phyloP scores from a whole-genome alignment of 2,888 invertebrate species.

The Carterocephalus palaemon region DNA sequence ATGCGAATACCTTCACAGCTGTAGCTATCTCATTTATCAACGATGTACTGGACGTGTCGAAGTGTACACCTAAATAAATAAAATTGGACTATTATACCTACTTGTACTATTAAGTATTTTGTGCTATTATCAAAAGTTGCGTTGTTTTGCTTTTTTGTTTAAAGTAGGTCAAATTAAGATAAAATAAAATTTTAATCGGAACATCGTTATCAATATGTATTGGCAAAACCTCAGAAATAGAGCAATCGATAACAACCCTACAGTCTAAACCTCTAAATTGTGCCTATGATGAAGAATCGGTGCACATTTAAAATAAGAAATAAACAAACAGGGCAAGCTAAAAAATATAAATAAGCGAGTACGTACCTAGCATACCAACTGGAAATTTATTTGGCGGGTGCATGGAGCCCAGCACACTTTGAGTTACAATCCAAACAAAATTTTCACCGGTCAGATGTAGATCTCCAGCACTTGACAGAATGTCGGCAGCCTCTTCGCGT shows the following conservation, averaged over 20 bases:
- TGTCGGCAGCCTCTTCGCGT: constrained; percentile 90
- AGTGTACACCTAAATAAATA: constrained; percentile 86
- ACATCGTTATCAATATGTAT: too few species aligned
- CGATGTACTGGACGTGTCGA: constrained; percentile 90
- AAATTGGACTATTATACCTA: constrained; percentile 5
- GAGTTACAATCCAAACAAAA: constrained; percentile 98
- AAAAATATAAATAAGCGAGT: too few species aligned
- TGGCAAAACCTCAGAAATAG: too few species aligned
- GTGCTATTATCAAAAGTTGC: not conserved
- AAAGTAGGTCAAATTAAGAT: too few species aligned
- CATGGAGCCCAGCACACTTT: constrained; percentile 92
- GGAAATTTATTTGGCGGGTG: constrained; percentile 86
- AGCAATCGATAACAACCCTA: too few species aligned
- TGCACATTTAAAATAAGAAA: not conserved
- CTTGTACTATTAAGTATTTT: too few species aligned
- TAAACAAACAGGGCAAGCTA: too few species aligned
- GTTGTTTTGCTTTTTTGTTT: not conserved
- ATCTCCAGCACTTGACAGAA: constrained; percentile 86
- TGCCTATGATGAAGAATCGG: too few species aligned
- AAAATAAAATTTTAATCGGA: too few species aligned
- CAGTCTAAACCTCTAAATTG: too few species aligned
- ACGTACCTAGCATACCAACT: constrained; percentile 93
- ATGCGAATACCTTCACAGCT: constrained; percentile 93
- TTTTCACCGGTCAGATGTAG: constrained; percentile 92
- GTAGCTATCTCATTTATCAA: constrained; percentile 92